Percentiles rank a stretch among this genome's conserved stretches.
Evolutionary conservation across 2,113 vertebrate species (phyloP).

Genomic region (Seriola dumerili): DNA sequence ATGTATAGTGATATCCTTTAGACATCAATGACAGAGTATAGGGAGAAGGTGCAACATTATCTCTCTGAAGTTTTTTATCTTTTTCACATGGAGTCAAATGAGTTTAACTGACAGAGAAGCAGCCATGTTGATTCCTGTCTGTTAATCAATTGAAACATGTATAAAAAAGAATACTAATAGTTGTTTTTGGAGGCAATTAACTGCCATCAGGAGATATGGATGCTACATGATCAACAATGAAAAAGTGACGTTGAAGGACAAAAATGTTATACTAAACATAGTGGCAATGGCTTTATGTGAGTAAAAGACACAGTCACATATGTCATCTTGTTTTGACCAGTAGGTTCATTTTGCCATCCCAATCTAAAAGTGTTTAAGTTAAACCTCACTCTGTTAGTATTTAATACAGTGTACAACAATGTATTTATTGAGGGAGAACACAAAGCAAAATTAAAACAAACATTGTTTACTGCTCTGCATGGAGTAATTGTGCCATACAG

Average conservation of each 20-base stretch:
- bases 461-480: neutral
- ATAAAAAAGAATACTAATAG: neutral
- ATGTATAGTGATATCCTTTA: slow-evolving; percentile 30
- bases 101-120: slow-evolving; percentile 18
- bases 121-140: neutral
- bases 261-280: neutral
- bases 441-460: no score
- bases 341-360: no score
- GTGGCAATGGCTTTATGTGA: neutral
- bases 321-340: neutral
- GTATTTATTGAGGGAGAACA: neutral
- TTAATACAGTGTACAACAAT: neutral
- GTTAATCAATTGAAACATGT: neutral
- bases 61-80: slow-evolving; percentile 48
- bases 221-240: neutral
- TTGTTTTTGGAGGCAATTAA: neutral
- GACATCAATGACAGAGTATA: slow-evolving; percentile 17
- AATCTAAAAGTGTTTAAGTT: no score
- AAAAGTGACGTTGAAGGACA: neutral
- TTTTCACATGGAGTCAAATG: slow-evolving; percentile 38
- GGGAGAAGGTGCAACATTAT: slow-evolving; percentile 4
- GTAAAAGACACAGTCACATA: neutral
- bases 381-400: no score
- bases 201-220: neutral
- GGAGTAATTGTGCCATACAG: neutral